Evolutionary conservation across 37 sponge, comb jelly and placozoan genomes (phyloP).

Genomic region (Halisarca cf. caerulea): DNA sequence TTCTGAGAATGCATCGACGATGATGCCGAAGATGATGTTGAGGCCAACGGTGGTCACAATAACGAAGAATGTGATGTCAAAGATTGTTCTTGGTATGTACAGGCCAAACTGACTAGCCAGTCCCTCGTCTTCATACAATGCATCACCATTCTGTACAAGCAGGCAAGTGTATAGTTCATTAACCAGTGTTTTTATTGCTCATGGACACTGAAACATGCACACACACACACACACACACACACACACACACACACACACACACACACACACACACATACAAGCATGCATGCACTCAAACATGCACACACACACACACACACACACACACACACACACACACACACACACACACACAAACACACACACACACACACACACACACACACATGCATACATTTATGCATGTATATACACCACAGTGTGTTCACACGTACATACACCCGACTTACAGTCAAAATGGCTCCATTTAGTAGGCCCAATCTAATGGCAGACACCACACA

Average conservation of each 20-base stretch:
- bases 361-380: no score
- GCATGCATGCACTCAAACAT: no score
- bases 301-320: no score
- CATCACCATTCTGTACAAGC: not conserved
- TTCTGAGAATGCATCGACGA: conserved; percentile 67
- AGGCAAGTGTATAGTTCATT: not conserved
- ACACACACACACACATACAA: no score
- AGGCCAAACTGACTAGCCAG: not conserved
- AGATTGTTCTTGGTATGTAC: conserved; percentile 36
- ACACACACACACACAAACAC: no score
- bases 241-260: no score
- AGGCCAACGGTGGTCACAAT: conserved; percentile 56
- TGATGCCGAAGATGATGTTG: conserved; percentile 74
- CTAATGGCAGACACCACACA: conserved; percentile 54
- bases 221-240: no score
- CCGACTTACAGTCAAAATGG: not conserved
- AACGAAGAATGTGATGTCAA: conserved; percentile 59
- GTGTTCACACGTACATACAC: not conserved
- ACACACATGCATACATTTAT: no score
- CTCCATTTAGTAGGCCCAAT: conserved; percentile 62
- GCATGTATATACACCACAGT: no score
- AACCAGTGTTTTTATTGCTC: not conserved
- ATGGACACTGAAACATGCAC: no score
- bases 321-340: no score
- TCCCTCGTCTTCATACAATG: not conserved